These are phyloP conservation scores for Hylyphantes graminicola DNA, from an alignment of 1,140 invertebrate species.

Conservation along the genomic window DNA sequence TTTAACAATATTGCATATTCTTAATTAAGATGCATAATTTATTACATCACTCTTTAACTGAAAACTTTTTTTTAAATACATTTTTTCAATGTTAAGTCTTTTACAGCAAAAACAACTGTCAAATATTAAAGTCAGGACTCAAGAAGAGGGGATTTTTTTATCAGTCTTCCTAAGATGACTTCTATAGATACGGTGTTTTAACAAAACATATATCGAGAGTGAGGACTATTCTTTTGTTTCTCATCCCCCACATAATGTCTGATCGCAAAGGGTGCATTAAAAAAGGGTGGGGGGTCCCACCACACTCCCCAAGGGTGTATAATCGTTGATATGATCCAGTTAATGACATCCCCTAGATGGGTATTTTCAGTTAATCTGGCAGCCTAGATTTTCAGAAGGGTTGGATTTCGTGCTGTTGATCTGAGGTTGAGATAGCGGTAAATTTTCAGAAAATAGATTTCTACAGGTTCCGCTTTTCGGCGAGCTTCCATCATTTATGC, in stretches of 20 bases:
- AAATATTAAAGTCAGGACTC: no score
- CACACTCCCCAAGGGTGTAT: conserved; percentile 29
- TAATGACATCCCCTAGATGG: conserved; percentile 35
- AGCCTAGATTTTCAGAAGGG: conserved; percentile 28
- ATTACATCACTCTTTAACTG: no score
- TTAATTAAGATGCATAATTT: no score
- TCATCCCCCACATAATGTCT: not conserved
- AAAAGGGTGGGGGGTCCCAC: conserved; percentile 7
- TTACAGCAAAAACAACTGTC: no score
- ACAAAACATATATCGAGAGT: no score
- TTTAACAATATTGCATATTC: no score
- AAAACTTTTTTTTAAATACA: no score
- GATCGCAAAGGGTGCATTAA: conserved; percentile 32
- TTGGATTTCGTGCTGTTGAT: conserved; percentile 18
- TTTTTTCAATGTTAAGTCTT: no score
- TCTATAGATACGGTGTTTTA: no score
- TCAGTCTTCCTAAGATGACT: no score
- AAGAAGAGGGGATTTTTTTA: no score
- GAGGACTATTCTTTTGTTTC: no score
- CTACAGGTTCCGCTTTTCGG: conserved; percentile 1
- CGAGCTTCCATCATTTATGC: conserved; percentile 22
- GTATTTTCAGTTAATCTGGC: conserved; percentile 50
- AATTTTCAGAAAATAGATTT: conserved; percentile 26
- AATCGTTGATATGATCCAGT: conserved; percentile 23
- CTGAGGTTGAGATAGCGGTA: conserved; percentile 7